phyloP scores from a whole-genome alignment of 2,113 vertebrate genomes.

The Etheostoma cragini region DNA sequence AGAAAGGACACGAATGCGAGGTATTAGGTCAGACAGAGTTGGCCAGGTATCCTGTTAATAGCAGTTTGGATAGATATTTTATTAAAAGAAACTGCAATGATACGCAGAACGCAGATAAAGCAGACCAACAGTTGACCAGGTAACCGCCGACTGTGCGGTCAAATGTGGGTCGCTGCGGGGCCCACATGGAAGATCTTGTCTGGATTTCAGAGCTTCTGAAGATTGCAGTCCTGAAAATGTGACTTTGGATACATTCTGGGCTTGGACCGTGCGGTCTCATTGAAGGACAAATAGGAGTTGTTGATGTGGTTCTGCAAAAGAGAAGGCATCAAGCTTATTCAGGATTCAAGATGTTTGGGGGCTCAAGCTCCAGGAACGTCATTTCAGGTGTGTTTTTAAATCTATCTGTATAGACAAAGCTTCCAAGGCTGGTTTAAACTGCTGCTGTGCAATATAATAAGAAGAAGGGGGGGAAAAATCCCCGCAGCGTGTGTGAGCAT shows the following conservation, averaged over 20 bases:
- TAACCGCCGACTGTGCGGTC: background rate
- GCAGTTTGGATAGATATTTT: background rate
- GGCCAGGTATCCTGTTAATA: background rate
- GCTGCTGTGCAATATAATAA: background rate
- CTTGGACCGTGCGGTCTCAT: no score
- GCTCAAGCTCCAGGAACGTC: background rate
- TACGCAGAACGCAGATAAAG: background rate
- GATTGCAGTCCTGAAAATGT: background rate
- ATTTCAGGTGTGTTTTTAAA: background rate
- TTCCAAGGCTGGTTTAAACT: background rate
- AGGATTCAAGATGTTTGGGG: slow-evolving; percentile 10
- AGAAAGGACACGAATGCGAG: background rate
- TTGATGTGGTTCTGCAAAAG: slow-evolving; percentile 1
- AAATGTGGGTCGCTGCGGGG: background rate
- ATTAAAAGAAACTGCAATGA: background rate
- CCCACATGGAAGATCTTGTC: no score
- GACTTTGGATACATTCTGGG: background rate
- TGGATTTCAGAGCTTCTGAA: background rate
- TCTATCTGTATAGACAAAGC: background rate
- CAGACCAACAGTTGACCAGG: background rate
- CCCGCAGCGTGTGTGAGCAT: background rate
- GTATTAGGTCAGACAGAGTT: background rate
- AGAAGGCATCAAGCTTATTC: background rate
- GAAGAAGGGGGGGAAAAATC: background rate
- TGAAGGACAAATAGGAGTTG: background rate